Percentiles rank a stretch among this genome's conserved stretches.
Evolutionary conservation across 2,113 vertebrate species (phyloP).

Genomic region (Pipra filicauda): DNA sequence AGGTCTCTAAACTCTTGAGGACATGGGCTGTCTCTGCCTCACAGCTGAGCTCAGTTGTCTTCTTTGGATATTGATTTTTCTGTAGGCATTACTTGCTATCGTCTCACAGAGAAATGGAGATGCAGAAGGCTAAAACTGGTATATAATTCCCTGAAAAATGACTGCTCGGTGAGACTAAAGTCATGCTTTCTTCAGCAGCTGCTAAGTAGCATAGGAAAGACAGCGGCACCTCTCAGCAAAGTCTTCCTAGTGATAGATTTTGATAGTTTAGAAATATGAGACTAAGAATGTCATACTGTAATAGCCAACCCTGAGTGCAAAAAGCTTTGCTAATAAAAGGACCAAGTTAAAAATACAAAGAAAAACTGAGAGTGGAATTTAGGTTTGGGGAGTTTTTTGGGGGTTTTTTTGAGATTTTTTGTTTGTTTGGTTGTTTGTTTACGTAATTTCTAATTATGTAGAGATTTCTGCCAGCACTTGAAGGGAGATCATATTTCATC

Average conservation of each 20-base stretch:
- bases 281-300: background rate
- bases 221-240: background rate
- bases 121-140: background rate
- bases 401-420: accelerated
- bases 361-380: background rate
- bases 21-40: background rate
- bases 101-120: background rate
- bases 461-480: background rate
- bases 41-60: background rate
- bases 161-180: background rate
- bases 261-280: background rate
- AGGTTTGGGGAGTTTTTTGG: background rate
- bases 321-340: background rate
- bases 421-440: background rate
- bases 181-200: background rate
- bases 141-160: background rate
- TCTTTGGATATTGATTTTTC: conserved; percentile 3
- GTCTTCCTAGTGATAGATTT: background rate
- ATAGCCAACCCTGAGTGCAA: background rate
- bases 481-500: background rate
- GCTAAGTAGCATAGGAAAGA: background rate
- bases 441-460: background rate
- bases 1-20: background rate
- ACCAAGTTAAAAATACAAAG: background rate
- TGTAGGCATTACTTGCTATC: background rate